Percentiles rank a stretch among this genome's conserved stretches.
Evolutionary conservation across 2,888 invertebrate genomes (phyloP).

Genomic region (Torymus auratus): DNA sequence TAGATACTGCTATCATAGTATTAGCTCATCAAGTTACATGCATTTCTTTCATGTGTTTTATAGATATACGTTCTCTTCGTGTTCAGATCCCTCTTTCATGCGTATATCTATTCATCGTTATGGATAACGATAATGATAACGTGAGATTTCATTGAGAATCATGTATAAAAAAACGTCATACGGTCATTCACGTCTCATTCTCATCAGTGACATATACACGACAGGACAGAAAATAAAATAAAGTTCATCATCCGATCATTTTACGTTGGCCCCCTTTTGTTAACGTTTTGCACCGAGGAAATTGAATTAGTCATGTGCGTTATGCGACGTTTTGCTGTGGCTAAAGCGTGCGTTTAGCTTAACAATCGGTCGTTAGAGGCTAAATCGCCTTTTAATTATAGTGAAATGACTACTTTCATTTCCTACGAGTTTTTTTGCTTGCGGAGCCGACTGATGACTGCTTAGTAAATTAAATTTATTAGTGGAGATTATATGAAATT

Average conservation of each 20-base stretch:
- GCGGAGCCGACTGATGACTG: slow-evolving; percentile 57
- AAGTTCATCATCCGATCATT: slow-evolving; percentile 43
- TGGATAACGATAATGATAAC: slow-evolving; percentile 13
- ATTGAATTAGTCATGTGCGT: slow-evolving; percentile 61
- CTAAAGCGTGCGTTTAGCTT: slow-evolving; percentile 4
- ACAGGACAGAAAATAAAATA: slow-evolving; percentile 24
- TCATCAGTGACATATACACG: slow-evolving; percentile 41
- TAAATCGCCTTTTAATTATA: slow-evolving; percentile 24
- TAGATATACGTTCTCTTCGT: slow-evolving; percentile 19
- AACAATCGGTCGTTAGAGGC: slow-evolving; percentile 17
- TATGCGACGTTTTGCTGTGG: slow-evolving; percentile 6
- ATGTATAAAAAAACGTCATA: slow-evolving; percentile 23
- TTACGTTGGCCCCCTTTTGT: slow-evolving; percentile 57
- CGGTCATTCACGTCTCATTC: slow-evolving; percentile 50
- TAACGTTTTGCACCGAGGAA: slow-evolving; percentile 62
- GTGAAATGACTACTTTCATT: slow-evolving; percentile 62
- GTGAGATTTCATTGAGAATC: slow-evolving; percentile 11
- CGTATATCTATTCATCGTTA: slow-evolving; percentile 3
- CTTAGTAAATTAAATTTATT: slow-evolving; percentile 2
- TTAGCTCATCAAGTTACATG: slow-evolving; percentile 37
- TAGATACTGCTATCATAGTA: slow-evolving; percentile 48
- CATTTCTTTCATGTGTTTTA: slow-evolving; percentile 37
- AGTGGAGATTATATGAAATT: not conserved
- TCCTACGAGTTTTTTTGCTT: slow-evolving; percentile 61
- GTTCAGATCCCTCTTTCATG: slow-evolving; percentile 6